Evolutionary conservation across 2,888 invertebrate genomes (phyloP).

Genomic region (Barypeithes pellucidus): DNA sequence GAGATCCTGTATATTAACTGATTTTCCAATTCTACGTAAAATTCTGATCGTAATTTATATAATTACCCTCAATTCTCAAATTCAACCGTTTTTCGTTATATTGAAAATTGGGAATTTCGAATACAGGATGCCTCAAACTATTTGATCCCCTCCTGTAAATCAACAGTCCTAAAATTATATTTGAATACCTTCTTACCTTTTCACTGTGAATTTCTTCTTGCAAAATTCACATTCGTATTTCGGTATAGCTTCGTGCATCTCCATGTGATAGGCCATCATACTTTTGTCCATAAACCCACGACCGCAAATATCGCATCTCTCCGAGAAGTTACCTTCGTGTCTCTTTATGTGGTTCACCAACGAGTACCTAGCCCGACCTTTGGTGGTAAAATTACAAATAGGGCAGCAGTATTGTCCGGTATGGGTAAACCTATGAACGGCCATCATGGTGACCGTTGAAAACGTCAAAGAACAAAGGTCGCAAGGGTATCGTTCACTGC

Average conservation of each 20-base stretch:
- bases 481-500: slow-evolving; percentile 55
- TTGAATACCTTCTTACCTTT: too few species aligned
- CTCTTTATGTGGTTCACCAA: slow-evolving; percentile 54
- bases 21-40: too few species aligned
- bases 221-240: slow-evolving; percentile 64
- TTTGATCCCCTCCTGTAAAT: too few species aligned
- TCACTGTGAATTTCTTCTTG: slow-evolving; percentile 62
- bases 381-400: slow-evolving; percentile 54
- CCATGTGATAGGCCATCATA: slow-evolving; percentile 61
- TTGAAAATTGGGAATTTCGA: too few species aligned
- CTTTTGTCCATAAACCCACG: slow-evolving; percentile 60
- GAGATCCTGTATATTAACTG: too few species aligned
- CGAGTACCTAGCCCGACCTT: slow-evolving; percentile 40
- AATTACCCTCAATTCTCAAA: too few species aligned
- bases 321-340: slow-evolving; percentile 54
- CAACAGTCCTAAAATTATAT: too few species aligned
- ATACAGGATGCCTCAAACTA: too few species aligned
- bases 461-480: slow-evolving; percentile 59
- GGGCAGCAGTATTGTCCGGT: slow-evolving; percentile 52
- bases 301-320: slow-evolving; percentile 60
- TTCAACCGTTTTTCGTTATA: too few species aligned
- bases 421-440: slow-evolving; percentile 57
- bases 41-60: too few species aligned
- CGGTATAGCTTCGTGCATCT: slow-evolving; percentile 63
- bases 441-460: slow-evolving; percentile 55